Conservation (phyloP, 1,140 invertebrate genomes). For the Leptopilina clavipes region DNA sequence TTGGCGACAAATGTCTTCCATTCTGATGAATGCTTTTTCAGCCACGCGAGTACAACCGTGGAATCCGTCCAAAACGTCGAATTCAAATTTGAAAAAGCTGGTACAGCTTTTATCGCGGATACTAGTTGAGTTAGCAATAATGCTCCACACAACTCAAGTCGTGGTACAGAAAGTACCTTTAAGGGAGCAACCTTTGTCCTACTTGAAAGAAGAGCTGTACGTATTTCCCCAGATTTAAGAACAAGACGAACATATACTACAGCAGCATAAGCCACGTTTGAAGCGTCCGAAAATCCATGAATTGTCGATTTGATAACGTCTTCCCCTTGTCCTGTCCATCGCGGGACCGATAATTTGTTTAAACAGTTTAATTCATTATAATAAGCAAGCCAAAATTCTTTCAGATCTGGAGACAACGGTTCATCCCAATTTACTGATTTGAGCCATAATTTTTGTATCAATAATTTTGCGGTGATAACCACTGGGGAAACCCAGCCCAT, state of each 20-base stretch:
- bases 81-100: not conserved
- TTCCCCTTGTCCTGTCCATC: not conserved
- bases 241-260: slow-evolving; percentile 43
- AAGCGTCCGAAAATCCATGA: slow-evolving; percentile 51
- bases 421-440: slow-evolving; percentile 11
- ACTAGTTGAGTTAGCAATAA: slow-evolving; percentile 53
- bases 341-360: not conserved
- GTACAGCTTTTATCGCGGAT: slow-evolving; percentile 18
- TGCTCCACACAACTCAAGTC: slow-evolving; percentile 65
- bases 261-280: slow-evolving; percentile 45
- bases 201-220: slow-evolving; percentile 22
- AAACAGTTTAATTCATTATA: not conserved
- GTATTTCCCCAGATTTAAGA: not conserved
- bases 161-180: slow-evolving; percentile 54
- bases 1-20: slow-evolving; percentile 66
- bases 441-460: slow-evolving; percentile 34
- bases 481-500: not conserved
- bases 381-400: not conserved
- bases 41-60: slow-evolving; percentile 60
- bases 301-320: slow-evolving; percentile 9
- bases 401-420: not conserved
- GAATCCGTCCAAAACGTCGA: slow-evolving; percentile 55
- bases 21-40: slow-evolving; percentile 50
- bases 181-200: slow-evolving; percentile 49
- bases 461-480: not conserved